Percentiles rank a stretch among this genome's conserved stretches.
Conservation (phyloP, 2,888 invertebrate genomes). For the Junonia oenone region DNA sequence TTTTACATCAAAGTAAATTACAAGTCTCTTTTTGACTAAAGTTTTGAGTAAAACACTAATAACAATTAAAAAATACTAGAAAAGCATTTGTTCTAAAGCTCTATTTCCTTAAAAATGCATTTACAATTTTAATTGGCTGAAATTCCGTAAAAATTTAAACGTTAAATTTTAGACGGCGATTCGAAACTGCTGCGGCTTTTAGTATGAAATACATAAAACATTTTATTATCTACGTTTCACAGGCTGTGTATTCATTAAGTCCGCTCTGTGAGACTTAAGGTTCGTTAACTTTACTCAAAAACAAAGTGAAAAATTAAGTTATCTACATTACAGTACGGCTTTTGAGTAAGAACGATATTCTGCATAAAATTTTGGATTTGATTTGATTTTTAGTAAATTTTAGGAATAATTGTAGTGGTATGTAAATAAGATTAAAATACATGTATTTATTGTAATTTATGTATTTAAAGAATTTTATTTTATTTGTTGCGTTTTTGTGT, state of each 20-base stretch:
- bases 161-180: not conserved
- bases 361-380: not conserved
- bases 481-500: not conserved
- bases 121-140: not conserved
- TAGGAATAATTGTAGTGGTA: not conserved
- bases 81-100: too few relatives aligned
- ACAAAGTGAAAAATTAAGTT: conserved; percentile 20
- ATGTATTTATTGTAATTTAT: too few relatives aligned
- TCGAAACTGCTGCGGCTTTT: not conserved
- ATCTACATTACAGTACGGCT: conserved; percentile 4
- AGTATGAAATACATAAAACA: conserved; percentile 4
- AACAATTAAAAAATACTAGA: too few relatives aligned
- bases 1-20: too few relatives aligned
- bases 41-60: too few relatives aligned
- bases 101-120: not conserved
- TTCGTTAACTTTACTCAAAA: conserved; percentile 19
- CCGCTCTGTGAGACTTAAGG: conserved; percentile 5
- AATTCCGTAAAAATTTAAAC: not conserved
- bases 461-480: too few relatives aligned
- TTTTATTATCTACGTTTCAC: not conserved
- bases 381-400: not conserved
- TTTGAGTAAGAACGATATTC: conserved; percentile 6
- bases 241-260: conserved; percentile 9
- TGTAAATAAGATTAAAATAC: not conserved
- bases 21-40: too few relatives aligned